Conservation (phyloP, 1,140 invertebrate species). For the Battus philenor region DNA sequence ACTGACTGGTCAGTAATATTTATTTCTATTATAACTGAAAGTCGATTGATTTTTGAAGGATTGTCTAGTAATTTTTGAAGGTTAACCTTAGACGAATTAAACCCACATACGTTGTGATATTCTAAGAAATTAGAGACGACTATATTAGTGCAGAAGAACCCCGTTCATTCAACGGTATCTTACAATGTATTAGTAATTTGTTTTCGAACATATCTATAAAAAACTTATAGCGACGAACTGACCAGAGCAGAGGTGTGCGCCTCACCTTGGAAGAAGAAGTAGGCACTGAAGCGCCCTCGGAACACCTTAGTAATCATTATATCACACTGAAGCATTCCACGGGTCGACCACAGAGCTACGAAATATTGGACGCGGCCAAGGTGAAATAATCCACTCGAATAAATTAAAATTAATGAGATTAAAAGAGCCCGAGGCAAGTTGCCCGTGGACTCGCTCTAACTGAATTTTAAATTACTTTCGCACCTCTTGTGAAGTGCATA, state of each 20-base stretch:
- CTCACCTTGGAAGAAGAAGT: not conserved
- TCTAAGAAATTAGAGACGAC: too few relatives aligned
- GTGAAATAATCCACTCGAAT: constrained; percentile 66
- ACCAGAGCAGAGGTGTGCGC: not conserved
- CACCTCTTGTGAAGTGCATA: constrained; percentile 66
- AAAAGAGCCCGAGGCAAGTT: constrained; percentile 52
- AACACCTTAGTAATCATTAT: constrained; percentile 1
- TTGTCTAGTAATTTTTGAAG: too few relatives aligned
- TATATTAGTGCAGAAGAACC: too few relatives aligned
- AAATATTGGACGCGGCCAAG: constrained; percentile 50
- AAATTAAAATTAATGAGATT: constrained; percentile 74
- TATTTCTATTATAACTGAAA: too few relatives aligned
- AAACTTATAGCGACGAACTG: not conserved
- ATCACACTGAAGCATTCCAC: constrained; percentile 2
- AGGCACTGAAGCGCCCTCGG: not conserved
- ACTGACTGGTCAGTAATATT: too few relatives aligned
- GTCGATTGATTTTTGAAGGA: too few relatives aligned
- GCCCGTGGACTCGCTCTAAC: constrained; percentile 47
- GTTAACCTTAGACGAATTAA: too few relatives aligned
- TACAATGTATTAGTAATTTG: too few relatives aligned
- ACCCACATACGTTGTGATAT: too few relatives aligned
- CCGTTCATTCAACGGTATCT: too few relatives aligned
- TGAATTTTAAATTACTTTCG: constrained; percentile 68
- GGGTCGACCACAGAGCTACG: constrained; percentile 14
- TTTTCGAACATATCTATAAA: not conserved